phyloP scores from a whole-genome alignment of 2,113 vertebrate species.

The Aptenodytes forsteri region DNA sequence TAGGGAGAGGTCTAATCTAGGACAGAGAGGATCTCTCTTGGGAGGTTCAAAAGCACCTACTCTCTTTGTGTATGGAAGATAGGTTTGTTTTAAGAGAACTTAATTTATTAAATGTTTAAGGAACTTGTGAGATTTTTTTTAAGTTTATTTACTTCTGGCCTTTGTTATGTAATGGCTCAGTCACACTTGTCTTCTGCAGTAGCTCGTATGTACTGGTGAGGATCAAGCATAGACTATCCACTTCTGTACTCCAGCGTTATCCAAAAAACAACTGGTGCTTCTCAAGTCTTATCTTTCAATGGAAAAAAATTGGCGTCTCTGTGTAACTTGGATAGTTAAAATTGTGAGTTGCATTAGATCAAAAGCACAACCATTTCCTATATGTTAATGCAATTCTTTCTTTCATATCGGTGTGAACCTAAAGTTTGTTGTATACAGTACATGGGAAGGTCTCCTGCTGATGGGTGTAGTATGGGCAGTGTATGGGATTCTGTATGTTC shows the following conservation, averaged over 20 bases:
- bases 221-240: conserved; percentile 59
- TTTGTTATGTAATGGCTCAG: conserved; percentile 34
- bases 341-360: conserved; percentile 62
- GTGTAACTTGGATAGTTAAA: conserved; percentile 66
- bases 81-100: neutral
- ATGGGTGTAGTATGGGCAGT: conserved; percentile 17
- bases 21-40: neutral
- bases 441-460: conserved; percentile 1
- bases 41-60: neutral
- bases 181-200: conserved; percentile 63
- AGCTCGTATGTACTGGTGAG: conserved; percentile 59
- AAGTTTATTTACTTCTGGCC: conserved; percentile 26
- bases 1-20: neutral
- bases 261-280: conserved; percentile 50
- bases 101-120: neutral
- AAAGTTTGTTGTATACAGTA: neutral
- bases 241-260: conserved; percentile 63
- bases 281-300: conserved; percentile 65
- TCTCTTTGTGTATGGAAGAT: neutral
- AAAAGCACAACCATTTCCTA: conserved; percentile 53
- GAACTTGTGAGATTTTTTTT: conserved; percentile 13
- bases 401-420: conserved; percentile 19
- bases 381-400: conserved; percentile 48
- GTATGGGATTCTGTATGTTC: neutral
- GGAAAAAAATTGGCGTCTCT: conserved; percentile 53